phyloP scores from a whole-genome alignment of 2,888 invertebrate species.

The Andrena marginata region DNA sequence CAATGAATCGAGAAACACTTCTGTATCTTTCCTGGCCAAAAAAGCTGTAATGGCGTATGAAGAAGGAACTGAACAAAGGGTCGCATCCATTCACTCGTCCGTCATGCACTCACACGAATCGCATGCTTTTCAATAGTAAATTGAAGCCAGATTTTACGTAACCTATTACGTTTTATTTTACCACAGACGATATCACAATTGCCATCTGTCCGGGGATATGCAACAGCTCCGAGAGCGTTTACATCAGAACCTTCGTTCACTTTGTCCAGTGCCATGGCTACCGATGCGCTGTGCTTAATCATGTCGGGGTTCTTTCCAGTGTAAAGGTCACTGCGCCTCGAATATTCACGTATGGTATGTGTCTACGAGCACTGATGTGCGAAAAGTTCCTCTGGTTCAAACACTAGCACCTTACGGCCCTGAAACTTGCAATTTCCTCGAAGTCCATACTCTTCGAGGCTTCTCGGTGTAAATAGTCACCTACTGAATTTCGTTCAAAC shows the following conservation, averaged over 20 bases:
- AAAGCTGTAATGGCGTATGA: not conserved
- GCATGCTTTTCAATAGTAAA: not conserved
- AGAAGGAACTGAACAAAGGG: not conserved
- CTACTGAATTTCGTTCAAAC: no score
- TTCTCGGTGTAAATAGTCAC: no score
- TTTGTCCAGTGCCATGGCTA: constrained; percentile 96
- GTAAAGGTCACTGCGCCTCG: constrained; percentile 94
- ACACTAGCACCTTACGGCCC: not conserved
- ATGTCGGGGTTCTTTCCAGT: constrained; percentile 94
- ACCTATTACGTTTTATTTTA: constrained; percentile 10
- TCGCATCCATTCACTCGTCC: no score
- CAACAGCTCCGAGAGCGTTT: constrained; percentile 97
- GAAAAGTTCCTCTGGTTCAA: not conserved
- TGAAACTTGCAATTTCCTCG: not conserved
- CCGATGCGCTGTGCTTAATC: constrained; percentile 96
- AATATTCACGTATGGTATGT: constrained; percentile 96
- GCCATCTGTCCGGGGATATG: constrained; percentile 97
- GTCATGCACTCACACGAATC: not conserved
- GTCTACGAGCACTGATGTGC: not conserved
- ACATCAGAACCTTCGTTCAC: constrained; percentile 96
- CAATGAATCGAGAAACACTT: not conserved
- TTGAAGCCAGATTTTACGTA: not conserved
- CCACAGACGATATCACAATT: constrained; percentile 93
- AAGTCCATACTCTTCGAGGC: no score
- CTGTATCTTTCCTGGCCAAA: no score